Evolutionary conservation across 2,888 invertebrate genomes (phyloP), one percentile per base, ranked within the genome.

Genomic region (Hyposoter didymator): DNA sequence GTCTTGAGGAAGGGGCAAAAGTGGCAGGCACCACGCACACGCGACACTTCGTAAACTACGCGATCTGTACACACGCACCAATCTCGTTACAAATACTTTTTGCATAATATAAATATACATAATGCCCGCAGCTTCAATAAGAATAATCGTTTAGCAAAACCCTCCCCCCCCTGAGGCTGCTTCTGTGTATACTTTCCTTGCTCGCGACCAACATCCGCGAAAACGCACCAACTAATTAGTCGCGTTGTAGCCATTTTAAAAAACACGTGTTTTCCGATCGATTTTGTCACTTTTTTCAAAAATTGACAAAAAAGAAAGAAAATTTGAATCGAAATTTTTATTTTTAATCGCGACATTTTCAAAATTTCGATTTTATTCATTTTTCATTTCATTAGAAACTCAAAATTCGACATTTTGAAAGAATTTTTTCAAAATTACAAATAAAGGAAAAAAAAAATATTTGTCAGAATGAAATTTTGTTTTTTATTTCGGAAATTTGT

Each of bases 11-110:
- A 43, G 78, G 62, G 52, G 45, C n/a, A 79, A 64, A 66, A 59
- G 35, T 52, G 73, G 12, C 10, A 28, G 73, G 12, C 10, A 28
- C 17, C 52, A 78, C 88, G 87, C 59, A 89, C 89, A 87, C 90
- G 88, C 88, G 88, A 88, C 87, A 87, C 85, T 39, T 19, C 32
- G 35, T 72, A 66, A 72, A 80, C 35, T 59, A 32, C 35, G 62
- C 62, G 55, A 39, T 35, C 35, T 72, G 43, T 52, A 66, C 66
- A 52, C 72, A 43, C 47, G 52, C 14, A 12, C 8, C 35, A 70
- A 76, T 64, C 67, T 70, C 81, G 59, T 70, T 59, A 43, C 64
- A 64, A 66, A 73, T 67, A 75, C 45, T 49, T 79, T 76, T 67
- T 78, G 70, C 76, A 52, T 72, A 73, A 72, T 73, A 7, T 55